Evolutionary conservation across 2,113 vertebrate species (phyloP).

Genomic region (Prochilodus magdalenae): DNA sequence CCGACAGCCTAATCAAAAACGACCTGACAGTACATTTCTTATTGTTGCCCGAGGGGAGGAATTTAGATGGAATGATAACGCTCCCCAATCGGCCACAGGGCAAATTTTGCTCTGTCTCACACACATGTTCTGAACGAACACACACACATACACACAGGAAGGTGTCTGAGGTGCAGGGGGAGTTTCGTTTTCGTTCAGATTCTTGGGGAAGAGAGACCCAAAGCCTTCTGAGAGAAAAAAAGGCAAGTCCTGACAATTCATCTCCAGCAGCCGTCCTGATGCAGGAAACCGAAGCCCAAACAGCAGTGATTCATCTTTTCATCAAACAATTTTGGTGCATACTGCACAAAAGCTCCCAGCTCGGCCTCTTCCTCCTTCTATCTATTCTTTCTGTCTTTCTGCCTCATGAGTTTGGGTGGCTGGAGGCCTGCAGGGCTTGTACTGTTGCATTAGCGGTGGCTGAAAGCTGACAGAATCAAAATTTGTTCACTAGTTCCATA

Average conservation of each 20-base stretch:
- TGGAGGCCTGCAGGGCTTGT: constrained; percentile 77
- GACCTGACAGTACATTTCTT: constrained; percentile 34
- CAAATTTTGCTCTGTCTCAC: background rate
- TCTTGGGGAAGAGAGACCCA: constrained; percentile 48
- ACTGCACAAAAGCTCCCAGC: constrained; percentile 70
- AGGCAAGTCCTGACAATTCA: constrained; percentile 83
- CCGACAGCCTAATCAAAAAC: constrained; percentile 52
- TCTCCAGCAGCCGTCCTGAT: constrained; percentile 75
- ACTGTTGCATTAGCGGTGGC: constrained; percentile 79
- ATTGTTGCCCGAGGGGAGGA: constrained; percentile 46
- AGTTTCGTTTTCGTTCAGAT: background rate
- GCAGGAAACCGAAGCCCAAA: constrained; percentile 85
- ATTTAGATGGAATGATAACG: constrained; percentile 46
- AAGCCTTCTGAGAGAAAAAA: constrained; percentile 74
- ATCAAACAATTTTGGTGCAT: constrained; percentile 77
- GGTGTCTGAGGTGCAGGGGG: background rate
- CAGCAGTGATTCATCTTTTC: constrained; percentile 84
- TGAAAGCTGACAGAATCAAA: constrained; percentile 81
- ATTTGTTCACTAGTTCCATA: constrained; percentile 66
- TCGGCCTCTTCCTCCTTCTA: constrained; percentile 64
- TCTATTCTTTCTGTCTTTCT: too few species aligned
- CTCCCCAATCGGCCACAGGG: constrained; percentile 37
- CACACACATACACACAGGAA: constrained; percentile 21
- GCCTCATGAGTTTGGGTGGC: constrained; percentile 77
- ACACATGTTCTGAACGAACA: background rate